A percentile compares a stretch with the other conserved stretches of the same genome.
Conservation (phyloP, 2,888 invertebrate species). For the Hylaea fasciaria region DNA sequence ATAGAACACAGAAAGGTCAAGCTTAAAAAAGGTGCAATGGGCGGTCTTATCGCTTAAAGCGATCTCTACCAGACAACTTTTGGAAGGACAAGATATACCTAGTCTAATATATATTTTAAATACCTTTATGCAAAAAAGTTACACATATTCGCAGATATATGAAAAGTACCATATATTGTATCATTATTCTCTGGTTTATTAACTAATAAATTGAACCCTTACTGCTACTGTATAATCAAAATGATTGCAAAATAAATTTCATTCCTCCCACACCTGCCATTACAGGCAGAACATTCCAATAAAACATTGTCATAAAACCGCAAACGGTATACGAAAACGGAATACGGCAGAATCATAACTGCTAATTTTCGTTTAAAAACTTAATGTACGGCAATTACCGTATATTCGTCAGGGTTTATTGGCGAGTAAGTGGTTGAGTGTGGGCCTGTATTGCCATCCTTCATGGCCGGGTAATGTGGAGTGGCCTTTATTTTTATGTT, state of each 20-base stretch:
- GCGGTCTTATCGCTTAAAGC: no score
- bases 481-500: constrained; percentile 54
- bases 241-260: constrained; percentile 14
- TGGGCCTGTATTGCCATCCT: constrained; percentile 43
- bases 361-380: constrained; percentile 39
- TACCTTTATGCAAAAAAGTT: no score
- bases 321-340: constrained; percentile 14
- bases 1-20: no score
- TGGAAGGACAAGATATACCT: no score
- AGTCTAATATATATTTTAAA: no score
- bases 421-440: constrained; percentile 50
- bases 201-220: constrained; percentile 2
- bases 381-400: constrained; percentile 38
- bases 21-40: no score
- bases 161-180: neutral
- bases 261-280: constrained; percentile 18
- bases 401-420: constrained; percentile 49
- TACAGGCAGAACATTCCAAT: constrained; percentile 16
- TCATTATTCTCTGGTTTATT: neutral
- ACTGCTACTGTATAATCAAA: constrained; percentile 10
- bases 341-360: constrained; percentile 25
- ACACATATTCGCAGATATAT: neutral
- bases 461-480: constrained; percentile 45
- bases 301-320: constrained; percentile 25
- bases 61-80: no score